Conservation (phyloP, 2,888 invertebrate species). For the Hipparchia semele region DNA sequence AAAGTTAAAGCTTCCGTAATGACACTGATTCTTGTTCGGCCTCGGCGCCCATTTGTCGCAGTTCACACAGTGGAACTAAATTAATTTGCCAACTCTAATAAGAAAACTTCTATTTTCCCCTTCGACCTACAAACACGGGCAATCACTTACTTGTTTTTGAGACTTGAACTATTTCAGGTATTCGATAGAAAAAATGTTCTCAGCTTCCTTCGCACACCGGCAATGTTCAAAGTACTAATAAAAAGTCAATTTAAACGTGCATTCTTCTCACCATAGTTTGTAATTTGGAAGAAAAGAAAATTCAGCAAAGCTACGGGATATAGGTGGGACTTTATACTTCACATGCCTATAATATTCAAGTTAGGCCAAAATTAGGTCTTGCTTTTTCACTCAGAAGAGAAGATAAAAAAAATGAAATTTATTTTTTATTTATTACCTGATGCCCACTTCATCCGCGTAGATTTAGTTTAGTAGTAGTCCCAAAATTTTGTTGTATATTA, state of each 20-base stretch:
- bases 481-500: too few relatives aligned
- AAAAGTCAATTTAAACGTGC: conserved; percentile 29
- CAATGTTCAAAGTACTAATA: not conserved
- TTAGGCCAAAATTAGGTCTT: too few relatives aligned
- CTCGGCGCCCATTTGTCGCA: conserved; percentile 34
- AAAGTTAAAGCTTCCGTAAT: not conserved
- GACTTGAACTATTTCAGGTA: conserved; percentile 30
- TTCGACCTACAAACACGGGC: conserved; percentile 46
- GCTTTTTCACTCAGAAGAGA: too few relatives aligned
- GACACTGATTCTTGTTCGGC: conserved; percentile 32
- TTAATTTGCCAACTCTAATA: conserved; percentile 69
- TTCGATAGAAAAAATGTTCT: conserved; percentile 30
- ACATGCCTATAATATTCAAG: too few relatives aligned
- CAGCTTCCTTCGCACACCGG: not conserved
- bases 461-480: too few relatives aligned
- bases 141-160: conserved; percentile 35
- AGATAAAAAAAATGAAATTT: too few relatives aligned
- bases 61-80: conserved; percentile 55
- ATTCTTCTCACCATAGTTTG: conserved; percentile 17
- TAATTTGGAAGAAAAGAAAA: not conserved
- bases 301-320: not conserved
- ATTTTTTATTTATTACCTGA: too few relatives aligned
- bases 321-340: too few relatives aligned
- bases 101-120: conserved; percentile 67
- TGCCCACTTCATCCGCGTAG: too few relatives aligned